Evolutionary conservation across 1,140 invertebrate genomes (phyloP).

Genomic region (Rhyzopertha dominica): DNA sequence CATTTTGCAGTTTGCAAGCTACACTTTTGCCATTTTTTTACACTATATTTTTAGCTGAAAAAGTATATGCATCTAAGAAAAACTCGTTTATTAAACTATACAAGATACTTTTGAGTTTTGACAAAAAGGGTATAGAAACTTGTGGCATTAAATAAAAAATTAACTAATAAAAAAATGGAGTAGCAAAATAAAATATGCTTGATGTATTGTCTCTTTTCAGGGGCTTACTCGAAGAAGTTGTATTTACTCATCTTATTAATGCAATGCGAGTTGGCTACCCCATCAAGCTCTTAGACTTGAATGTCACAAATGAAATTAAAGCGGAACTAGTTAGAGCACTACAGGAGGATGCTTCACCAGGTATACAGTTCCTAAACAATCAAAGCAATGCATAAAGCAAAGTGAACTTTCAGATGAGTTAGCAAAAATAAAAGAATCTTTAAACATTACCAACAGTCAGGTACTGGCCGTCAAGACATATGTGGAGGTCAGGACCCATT

Average conservation of each 20-base stretch:
- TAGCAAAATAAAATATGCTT: neutral
- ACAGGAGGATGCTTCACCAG: slow-evolving; percentile 4
- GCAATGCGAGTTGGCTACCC: slow-evolving; percentile 28
- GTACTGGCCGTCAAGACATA: slow-evolving; percentile 28
- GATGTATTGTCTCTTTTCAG: slow-evolving; percentile 1
- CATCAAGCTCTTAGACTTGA: slow-evolving; percentile 28
- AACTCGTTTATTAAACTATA: neutral
- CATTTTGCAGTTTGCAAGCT: no score
- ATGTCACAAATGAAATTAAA: slow-evolving; percentile 16
- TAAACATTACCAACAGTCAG: slow-evolving; percentile 26
- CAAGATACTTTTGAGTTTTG: neutral
- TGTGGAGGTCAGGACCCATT: slow-evolving; percentile 26
- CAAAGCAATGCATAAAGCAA: slow-evolving; percentile 16
- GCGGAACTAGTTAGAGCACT: slow-evolving; percentile 18
- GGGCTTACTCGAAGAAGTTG: slow-evolving; percentile 15
- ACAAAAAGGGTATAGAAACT: no score
- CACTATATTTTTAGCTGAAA: slow-evolving; percentile 1
- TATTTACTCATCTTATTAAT: slow-evolving; percentile 24
- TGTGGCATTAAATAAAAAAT: no score
- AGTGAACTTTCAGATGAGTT: slow-evolving; percentile 4
- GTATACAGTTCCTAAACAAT: slow-evolving; percentile 11
- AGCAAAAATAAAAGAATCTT: slow-evolving; percentile 20
- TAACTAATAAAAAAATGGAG: neutral
- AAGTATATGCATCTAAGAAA: neutral
- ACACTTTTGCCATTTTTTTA: slow-evolving; percentile 4